A percentile compares a stretch with the other conserved stretches of the same genome.
Evolutionary conservation across 1,140 invertebrate genomes (phyloP).

Genomic region (Theocolax elegans): DNA sequence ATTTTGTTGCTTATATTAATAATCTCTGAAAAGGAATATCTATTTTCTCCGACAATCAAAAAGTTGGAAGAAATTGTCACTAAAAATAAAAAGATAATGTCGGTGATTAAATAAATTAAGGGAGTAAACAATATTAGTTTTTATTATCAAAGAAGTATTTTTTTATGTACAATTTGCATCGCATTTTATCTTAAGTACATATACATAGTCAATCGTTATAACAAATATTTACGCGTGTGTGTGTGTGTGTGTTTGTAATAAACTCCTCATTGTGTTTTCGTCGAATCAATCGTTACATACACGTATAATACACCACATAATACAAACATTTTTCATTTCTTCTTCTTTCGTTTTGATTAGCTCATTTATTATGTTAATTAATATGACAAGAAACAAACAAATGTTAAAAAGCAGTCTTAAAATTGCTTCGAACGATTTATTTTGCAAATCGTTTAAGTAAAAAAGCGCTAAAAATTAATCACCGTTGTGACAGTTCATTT

Average conservation of each 20-base stretch:
- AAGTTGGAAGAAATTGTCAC: too few species aligned
- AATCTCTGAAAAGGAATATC: too few species aligned
- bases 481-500: neutral
- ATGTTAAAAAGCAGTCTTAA: neutral
- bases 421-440: neutral
- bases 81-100: too few species aligned
- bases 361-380: slow-evolving; percentile 9
- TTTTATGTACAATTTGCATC: slow-evolving; percentile 52
- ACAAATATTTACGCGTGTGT: slow-evolving; percentile 23
- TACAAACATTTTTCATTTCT: too few species aligned
- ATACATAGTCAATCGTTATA: slow-evolving; percentile 29
- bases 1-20: too few species aligned
- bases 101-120: too few species aligned
- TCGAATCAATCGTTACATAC: neutral
- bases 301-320: neutral
- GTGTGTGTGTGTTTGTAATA: slow-evolving; percentile 13
- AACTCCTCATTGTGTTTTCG: neutral
- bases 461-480: neutral
- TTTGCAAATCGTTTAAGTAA: neutral
- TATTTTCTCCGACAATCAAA: too few species aligned
- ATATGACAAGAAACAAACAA: slow-evolving; percentile 7
- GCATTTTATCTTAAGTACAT: slow-evolving; percentile 21
- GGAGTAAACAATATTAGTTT: too few species aligned
- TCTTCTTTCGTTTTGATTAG: too few species aligned
- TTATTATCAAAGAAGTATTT: slow-evolving; percentile 53